phyloP scores from a whole-genome alignment of 2,797 vertebrate genomes.

The Tinamus major region DNA sequence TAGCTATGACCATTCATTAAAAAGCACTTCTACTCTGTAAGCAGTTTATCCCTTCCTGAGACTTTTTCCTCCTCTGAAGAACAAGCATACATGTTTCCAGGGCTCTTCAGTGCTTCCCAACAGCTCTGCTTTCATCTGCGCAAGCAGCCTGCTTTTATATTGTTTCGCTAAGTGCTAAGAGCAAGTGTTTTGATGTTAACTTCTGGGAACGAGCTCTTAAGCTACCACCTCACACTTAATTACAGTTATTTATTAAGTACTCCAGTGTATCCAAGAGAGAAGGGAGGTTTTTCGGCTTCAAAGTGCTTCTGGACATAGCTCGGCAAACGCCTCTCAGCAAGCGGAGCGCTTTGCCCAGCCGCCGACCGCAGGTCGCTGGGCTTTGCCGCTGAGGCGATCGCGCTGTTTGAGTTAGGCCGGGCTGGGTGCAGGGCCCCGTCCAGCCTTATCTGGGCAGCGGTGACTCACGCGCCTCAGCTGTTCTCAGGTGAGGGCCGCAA shows the following conservation, averaged over 20 bases:
- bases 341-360: neutral
- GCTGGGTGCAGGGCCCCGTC: rapidly evolving
- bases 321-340: neutral
- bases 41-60: rapidly evolving
- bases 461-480: neutral
- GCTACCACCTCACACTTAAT: slow-evolving; percentile 60
- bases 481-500: neutral
- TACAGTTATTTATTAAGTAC: slow-evolving; percentile 62
- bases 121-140: neutral
- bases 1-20: rapidly evolving
- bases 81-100: neutral
- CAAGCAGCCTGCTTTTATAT: neutral
- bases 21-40: neutral
- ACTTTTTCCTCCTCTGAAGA: neutral
- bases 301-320: slow-evolving; percentile 10
- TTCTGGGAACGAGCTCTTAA: slow-evolving; percentile 62
- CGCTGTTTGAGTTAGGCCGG: neutral
- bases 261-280: slow-evolving; percentile 26
- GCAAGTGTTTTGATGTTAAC: slow-evolving; percentile 70
- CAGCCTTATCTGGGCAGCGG: neutral
- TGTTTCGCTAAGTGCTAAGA: slow-evolving; percentile 51
- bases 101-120: neutral
- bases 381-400: neutral
- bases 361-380: rapidly evolving
- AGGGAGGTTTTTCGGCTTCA: slow-evolving; percentile 31